phyloP scores from a whole-genome alignment of 2,113 vertebrate genomes.

The Eira barbara region DNA sequence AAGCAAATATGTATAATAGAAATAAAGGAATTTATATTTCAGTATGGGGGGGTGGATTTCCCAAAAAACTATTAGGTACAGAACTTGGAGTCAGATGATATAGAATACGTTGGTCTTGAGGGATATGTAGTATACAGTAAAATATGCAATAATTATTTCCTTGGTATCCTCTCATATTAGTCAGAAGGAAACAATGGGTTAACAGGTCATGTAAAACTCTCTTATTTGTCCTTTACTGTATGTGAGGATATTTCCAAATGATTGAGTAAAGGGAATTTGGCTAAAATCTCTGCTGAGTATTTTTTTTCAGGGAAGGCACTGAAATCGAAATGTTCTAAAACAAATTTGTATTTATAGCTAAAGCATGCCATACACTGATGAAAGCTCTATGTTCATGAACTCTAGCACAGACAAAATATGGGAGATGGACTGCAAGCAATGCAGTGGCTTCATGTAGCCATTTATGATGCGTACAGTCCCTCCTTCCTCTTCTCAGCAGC shows the following conservation, averaged over 20 bases:
- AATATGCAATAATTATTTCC: background rate
- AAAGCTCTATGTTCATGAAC: background rate
- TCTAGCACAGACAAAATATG: background rate
- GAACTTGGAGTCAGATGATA: background rate
- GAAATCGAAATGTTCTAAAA: background rate
- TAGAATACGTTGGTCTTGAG: background rate
- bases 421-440: background rate
- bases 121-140: background rate
- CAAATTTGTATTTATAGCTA: background rate
- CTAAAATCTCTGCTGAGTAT: background rate
- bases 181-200: background rate
- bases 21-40: background rate
- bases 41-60: background rate
- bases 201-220: background rate
- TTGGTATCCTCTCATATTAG: background rate
- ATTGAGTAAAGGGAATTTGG: background rate
- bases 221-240: background rate
- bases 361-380: background rate
- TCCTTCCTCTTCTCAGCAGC: background rate
- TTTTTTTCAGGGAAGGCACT: background rate
- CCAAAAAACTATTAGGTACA: background rate
- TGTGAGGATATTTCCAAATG: background rate
- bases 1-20: background rate
- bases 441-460: background rate
- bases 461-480: background rate